Evolutionary conservation across 2,113 vertebrate genomes (phyloP).

Genomic region (Proterorhinus semilunaris): DNA sequence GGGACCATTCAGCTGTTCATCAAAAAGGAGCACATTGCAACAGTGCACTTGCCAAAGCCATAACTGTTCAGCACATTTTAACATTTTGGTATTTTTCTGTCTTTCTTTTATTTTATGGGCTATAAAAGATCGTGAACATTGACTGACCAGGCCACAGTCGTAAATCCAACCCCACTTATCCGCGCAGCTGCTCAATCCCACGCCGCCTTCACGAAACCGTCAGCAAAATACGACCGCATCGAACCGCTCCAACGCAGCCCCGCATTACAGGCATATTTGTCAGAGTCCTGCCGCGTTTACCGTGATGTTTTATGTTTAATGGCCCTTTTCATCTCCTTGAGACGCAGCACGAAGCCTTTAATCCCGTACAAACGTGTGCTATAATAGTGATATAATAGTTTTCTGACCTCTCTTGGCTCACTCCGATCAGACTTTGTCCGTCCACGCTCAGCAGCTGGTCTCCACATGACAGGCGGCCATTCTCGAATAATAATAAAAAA

Average conservation of each 20-base stretch:
- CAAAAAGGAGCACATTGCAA: background rate
- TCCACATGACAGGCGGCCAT: conserved; percentile 85
- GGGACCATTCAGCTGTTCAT: background rate
- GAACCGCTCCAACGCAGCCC: background rate
- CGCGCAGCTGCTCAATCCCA: background rate
- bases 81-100: background rate
- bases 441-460: conserved; percentile 93
- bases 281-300: background rate
- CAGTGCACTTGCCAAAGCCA: background rate
- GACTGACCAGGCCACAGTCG: background rate
- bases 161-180: conserved; percentile 1
- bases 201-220: background rate
- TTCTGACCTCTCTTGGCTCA: conserved; percentile 89
- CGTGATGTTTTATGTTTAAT: background rate
- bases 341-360: background rate
- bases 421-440: conserved; percentile 85
- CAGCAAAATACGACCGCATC: background rate
- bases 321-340: background rate
- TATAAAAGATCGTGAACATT: background rate
- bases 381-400: background rate
- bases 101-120: background rate
- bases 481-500: conserved; percentile 58
- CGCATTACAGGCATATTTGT: conserved; percentile 5
- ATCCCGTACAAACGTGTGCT: background rate
- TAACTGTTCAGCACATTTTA: background rate